Conservation (phyloP, 2,888 invertebrate genomes). For the Hofmannophila pseudospretella region DNA sequence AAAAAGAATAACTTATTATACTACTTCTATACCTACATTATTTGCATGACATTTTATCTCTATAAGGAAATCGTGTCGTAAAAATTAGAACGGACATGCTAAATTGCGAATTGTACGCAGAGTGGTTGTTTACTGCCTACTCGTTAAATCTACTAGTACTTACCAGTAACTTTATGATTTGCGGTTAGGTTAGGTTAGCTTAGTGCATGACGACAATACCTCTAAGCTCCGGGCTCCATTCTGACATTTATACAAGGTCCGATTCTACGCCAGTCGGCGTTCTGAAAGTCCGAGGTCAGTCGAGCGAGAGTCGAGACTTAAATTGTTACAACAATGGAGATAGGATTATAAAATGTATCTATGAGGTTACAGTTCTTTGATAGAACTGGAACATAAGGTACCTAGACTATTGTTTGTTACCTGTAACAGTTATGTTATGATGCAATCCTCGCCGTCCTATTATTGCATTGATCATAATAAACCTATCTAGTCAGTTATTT, state of each 20-base stretch:
- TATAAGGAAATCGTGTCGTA: conserved; percentile 5
- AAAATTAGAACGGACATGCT: conserved; percentile 8
- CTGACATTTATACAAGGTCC: conserved; percentile 21
- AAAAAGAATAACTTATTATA: no score
- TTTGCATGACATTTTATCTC: not conserved
- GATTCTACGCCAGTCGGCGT: conserved; percentile 16
- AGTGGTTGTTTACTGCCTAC: not conserved
- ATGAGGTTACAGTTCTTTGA: no score
- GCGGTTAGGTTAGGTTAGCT: no score
- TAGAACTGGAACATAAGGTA: no score
- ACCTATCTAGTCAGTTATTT: no score
- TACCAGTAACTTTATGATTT: not conserved
- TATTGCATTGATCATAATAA: no score
- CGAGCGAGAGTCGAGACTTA: conserved; percentile 21
- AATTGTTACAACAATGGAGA: conserved; percentile 25
- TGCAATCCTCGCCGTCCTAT: no score
- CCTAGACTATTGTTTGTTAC: no score
- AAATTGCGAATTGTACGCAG: not conserved
- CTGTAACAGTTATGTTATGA: no score
- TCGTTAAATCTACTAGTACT: no score
- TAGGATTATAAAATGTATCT: conserved; percentile 28
- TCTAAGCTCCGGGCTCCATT: conserved; percentile 1
- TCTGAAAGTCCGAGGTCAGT: conserved; percentile 39
- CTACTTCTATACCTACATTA: no score
- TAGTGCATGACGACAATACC: conserved; percentile 9